Conservation (phyloP, 2,888 invertebrate species). For the Cactoblastis cactorum region DNA sequence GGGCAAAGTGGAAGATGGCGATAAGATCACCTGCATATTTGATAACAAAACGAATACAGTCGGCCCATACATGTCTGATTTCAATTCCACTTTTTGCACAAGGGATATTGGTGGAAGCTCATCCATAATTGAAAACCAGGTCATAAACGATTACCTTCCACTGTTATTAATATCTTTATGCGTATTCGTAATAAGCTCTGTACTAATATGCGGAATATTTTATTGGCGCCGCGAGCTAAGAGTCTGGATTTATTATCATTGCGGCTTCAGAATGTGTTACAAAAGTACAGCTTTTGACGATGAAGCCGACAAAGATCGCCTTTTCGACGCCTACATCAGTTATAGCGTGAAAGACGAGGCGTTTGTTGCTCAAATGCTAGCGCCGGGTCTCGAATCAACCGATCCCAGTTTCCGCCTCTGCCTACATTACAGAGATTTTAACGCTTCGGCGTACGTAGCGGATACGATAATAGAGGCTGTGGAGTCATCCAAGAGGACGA, state of each 20-base stretch:
- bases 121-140: constrained; percentile 85
- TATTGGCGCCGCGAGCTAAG: constrained; percentile 89
- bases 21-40: constrained; percentile 86
- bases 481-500: constrained; percentile 92
- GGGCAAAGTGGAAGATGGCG: constrained; percentile 89
- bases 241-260: constrained; percentile 92
- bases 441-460: constrained; percentile 91
- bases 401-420: constrained; percentile 92
- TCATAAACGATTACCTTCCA: constrained; percentile 90
- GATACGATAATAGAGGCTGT: constrained; percentile 96
- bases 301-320: constrained; percentile 89
- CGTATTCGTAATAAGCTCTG: constrained; percentile 87
- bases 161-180: constrained; percentile 87
- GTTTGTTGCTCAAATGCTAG: constrained; percentile 93
- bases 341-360: constrained; percentile 96
- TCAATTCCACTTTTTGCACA: constrained; percentile 88
- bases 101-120: constrained; percentile 85
- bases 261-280: constrained; percentile 92
- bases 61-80: constrained; percentile 86
- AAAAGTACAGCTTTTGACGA: constrained; percentile 89
- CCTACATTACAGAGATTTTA: constrained; percentile 94
- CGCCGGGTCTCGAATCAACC: constrained; percentile 90
- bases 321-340: constrained; percentile 97
- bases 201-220: constrained; percentile 87
- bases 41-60: constrained; percentile 85